Evolutionary conservation across 2,113 vertebrate genomes (phyloP).

Genomic region (Nerophis ophidion): DNA sequence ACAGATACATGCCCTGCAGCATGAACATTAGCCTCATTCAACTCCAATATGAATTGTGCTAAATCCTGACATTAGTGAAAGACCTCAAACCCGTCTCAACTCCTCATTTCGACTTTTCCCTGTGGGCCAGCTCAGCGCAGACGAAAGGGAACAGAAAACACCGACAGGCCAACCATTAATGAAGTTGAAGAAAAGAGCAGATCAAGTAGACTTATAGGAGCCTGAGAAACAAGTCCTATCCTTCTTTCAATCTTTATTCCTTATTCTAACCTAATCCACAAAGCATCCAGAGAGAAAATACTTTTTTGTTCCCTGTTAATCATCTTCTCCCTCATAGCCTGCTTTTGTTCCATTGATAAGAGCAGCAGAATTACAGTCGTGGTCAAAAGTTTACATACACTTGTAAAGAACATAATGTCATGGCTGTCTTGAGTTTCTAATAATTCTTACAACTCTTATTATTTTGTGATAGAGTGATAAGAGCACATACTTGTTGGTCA

Average conservation of each 20-base stretch:
- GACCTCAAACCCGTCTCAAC: slow-evolving; percentile 10
- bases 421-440: too few relatives aligned
- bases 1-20: too few relatives aligned
- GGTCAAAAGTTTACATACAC: too few relatives aligned
- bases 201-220: slow-evolving; percentile 10
- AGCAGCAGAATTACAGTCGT: slow-evolving; percentile 4
- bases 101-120: slow-evolving; percentile 18
- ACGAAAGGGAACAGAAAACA: slow-evolving; percentile 27
- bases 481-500: too few relatives aligned
- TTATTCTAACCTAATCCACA: background rate
- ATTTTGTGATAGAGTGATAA: too few relatives aligned
- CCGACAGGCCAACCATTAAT: slow-evolving; percentile 44
- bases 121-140: slow-evolving; percentile 10
- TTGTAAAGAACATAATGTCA: too few relatives aligned
- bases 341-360: slow-evolving; percentile 18
- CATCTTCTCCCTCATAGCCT: background rate
- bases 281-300: too few relatives aligned
- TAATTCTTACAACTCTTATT: too few relatives aligned
- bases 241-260: slow-evolving; percentile 27
- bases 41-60: background rate
- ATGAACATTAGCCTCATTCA: too few relatives aligned
- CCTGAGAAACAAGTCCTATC: slow-evolving; percentile 29
- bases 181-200: slow-evolving; percentile 20
- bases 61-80: slow-evolving; percentile 43
- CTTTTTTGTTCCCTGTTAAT: slow-evolving; percentile 14